Evolutionary conservation across 2,888 invertebrate species (phyloP).

Genomic region (Metalampra italica): DNA sequence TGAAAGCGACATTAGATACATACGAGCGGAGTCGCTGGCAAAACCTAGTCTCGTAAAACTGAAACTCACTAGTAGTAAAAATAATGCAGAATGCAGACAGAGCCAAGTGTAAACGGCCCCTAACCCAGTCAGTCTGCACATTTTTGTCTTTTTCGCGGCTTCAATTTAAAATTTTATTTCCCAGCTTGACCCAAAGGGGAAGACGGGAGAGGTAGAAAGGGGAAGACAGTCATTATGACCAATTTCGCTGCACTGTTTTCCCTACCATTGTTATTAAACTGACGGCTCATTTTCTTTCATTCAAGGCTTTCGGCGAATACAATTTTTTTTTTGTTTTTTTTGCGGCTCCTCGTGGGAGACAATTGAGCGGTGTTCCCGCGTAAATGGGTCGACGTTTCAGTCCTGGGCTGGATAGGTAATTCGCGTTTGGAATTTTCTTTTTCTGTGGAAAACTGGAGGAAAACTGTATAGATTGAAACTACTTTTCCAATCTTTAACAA

Average conservation of each 20-base stretch:
- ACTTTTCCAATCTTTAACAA: no score
- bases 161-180: constrained; percentile 74
- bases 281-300: constrained; percentile 7
- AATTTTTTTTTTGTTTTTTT: neutral
- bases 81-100: no score
- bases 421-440: no score
- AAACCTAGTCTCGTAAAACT: no score
- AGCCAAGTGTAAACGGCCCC: constrained; percentile 18
- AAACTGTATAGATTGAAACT: no score
- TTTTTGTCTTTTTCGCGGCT: constrained; percentile 70
- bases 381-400: neutral
- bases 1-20: neutral
- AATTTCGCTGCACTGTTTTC: constrained; percentile 66
- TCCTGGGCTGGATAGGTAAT: neutral
- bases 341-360: neutral
- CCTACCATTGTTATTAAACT: constrained; percentile 19
- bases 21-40: neutral
- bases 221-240: constrained; percentile 72
- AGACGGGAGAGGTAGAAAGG: constrained; percentile 25
- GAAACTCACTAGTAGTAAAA: no score
- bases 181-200: constrained; percentile 64
- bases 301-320: neutral
- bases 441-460: no score
- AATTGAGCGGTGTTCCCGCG: neutral
- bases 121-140: constrained; percentile 38